Conservation (phyloP, 2,113 vertebrate genomes). For the Carlito syrichta region DNA sequence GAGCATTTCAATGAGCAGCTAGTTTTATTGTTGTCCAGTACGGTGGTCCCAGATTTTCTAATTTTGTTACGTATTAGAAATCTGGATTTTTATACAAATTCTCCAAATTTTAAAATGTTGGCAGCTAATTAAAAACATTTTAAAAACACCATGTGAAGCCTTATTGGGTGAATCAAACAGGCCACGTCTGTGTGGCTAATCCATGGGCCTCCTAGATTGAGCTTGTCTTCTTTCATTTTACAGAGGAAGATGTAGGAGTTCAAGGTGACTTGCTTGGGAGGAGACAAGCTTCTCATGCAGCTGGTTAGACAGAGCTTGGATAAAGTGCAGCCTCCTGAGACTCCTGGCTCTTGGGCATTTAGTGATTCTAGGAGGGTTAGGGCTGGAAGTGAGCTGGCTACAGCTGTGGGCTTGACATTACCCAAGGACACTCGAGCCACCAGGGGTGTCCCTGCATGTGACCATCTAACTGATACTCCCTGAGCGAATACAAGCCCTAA, state of each 20-base stretch:
- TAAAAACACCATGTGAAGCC: neutral
- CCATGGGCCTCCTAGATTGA: neutral
- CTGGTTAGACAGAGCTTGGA: neutral
- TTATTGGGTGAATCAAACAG: neutral
- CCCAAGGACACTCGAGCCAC: neutral
- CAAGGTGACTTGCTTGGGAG: neutral
- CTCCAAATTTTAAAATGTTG: neutral
- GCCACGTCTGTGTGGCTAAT: neutral
- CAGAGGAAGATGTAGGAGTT: neutral
- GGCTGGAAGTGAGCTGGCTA: neutral
- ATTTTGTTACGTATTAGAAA: neutral
- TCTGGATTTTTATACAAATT: neutral
- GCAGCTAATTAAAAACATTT: neutral
- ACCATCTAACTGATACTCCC: neutral
- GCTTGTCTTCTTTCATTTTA: neutral
- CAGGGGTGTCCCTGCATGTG: fast-evolving
- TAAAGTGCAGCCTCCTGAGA: fast-evolving
- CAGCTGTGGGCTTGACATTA: too few species aligned
- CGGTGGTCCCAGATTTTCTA: neutral
- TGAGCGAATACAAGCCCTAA: neutral
- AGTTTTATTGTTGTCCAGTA: neutral
- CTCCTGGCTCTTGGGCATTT: neutral
- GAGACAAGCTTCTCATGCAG: neutral
- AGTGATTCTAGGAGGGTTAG: too few species aligned
- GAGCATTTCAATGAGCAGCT: neutral